These are phyloP conservation scores for Drosophila macrospina DNA, from an alignment of 2,888 invertebrate genomes.

Conservation along the genomic window DNA sequence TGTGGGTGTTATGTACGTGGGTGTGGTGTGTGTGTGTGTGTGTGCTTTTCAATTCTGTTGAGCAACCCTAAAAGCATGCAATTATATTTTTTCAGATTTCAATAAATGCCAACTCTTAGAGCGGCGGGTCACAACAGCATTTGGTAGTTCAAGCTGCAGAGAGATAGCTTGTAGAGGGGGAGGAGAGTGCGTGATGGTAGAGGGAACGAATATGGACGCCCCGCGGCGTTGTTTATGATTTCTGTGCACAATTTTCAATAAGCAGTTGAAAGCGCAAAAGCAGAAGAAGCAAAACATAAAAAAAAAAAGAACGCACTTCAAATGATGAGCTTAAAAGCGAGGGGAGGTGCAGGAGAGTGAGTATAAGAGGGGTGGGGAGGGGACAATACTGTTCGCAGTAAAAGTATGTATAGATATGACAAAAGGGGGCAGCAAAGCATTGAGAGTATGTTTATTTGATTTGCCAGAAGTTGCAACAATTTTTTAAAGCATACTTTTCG, in stretches of 20 bases:
- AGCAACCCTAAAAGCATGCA: conserved; percentile 78
- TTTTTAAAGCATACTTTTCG: conserved; percentile 64
- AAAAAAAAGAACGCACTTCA: conserved; percentile 26
- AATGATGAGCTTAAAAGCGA: conserved; percentile 26
- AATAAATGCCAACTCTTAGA: conserved; percentile 67
- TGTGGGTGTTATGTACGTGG: conserved; percentile 12
- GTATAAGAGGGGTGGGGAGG: too few relatives aligned
- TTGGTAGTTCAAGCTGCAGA: conserved; percentile 4
- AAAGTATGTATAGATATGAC: conserved; percentile 5
- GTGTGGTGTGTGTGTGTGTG: conserved; percentile 22
- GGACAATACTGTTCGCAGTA: not conserved
- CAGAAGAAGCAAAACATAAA: conserved; percentile 19
- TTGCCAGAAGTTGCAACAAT: conserved; percentile 47
- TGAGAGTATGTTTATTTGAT: conserved; percentile 56
- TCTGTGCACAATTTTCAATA: conserved; percentile 76
- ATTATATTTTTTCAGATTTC: conserved; percentile 75
- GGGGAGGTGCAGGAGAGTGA: too few relatives aligned
- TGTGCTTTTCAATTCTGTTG: conserved; percentile 61
- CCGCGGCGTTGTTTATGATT: conserved; percentile 77
- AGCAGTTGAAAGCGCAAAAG: conserved; percentile 60
- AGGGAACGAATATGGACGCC: conserved; percentile 61
- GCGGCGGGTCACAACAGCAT: not conserved
- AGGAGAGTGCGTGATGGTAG: not conserved
- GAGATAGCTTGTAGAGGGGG: not conserved
- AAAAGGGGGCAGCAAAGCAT: not conserved